Conservation (phyloP, 2,888 invertebrate species). For the Chymomyza fuscimana region DNA sequence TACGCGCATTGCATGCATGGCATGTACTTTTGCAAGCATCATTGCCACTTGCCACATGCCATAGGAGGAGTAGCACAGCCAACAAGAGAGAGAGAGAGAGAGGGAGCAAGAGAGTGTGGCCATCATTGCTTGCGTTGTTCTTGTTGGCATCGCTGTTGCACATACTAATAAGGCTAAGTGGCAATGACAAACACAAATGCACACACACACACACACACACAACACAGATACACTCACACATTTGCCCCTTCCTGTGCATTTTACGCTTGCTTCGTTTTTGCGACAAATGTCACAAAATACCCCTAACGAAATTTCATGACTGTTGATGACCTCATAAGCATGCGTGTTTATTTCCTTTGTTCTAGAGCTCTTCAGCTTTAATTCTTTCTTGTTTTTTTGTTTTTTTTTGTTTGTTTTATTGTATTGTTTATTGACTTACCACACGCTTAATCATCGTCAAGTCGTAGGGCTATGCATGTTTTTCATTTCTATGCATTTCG, state of each 20-base stretch:
- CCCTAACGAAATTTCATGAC: constrained; percentile 53
- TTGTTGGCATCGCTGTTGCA: constrained; percentile 52
- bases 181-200: constrained; percentile 63
- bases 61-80: constrained; percentile 8
- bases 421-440: constrained; percentile 17
- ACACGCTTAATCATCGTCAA: constrained; percentile 23
- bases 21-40: constrained; percentile 48
- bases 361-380: not conserved
- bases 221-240: too few species aligned
- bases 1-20: constrained; percentile 42
- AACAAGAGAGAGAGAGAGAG: constrained; percentile 2
- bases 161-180: constrained; percentile 75
- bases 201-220: constrained; percentile 31
- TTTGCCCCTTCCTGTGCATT: constrained; percentile 16
- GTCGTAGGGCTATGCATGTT: not conserved
- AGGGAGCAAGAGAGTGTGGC: not conserved
- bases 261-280: constrained; percentile 31
- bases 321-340: constrained; percentile 70
- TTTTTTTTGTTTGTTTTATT: constrained; percentile 22
- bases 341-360: constrained; percentile 63
- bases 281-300: constrained; percentile 41
- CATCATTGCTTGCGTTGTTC: constrained; percentile 12
- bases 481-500: constrained; percentile 4
- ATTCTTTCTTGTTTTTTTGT: constrained; percentile 20
- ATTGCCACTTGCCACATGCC: constrained; percentile 46